Evolutionary conservation across 2,888 invertebrate species (phyloP).

Genomic region (Peribatodes rhomboidaria): DNA sequence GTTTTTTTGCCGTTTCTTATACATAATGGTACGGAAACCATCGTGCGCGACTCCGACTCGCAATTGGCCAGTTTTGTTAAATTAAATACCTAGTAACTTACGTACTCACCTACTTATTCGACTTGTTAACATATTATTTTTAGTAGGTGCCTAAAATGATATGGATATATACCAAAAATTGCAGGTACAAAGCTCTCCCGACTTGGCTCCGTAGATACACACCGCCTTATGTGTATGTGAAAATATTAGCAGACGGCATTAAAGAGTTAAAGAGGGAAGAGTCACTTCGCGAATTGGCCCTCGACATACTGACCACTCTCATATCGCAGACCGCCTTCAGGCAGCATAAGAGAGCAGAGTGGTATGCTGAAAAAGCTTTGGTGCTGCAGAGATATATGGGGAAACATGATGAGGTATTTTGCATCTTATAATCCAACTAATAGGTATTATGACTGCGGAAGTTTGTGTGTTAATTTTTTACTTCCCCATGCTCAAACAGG

Average conservation of each 20-base stretch:
- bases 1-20: too few species aligned
- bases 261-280: conserved; percentile 72
- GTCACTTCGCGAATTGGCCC: conserved; percentile 68
- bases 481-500: too few species aligned
- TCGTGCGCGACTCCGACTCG: too few species aligned
- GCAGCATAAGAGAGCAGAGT: conserved; percentile 76
- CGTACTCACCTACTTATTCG: too few species aligned
- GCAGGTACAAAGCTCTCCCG: conserved; percentile 73
- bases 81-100: too few species aligned
- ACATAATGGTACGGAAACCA: too few species aligned
- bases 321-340: conserved; percentile 80
- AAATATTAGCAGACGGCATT: conserved; percentile 71
- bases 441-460: too few species aligned
- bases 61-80: too few species aligned
- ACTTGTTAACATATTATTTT: too few species aligned
- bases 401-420: conserved; percentile 62
- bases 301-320: conserved; percentile 81
- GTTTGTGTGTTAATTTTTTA: too few species aligned
- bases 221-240: conserved; percentile 77
- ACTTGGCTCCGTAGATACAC: conserved; percentile 87
- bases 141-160: too few species aligned
- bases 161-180: conserved; percentile 24
- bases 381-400: conserved; percentile 81
- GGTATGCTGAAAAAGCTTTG: conserved; percentile 88
- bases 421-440: not conserved